Evolutionary conservation across 2,888 invertebrate genomes (phyloP).

Genomic region (Cataglyphis rosenhaueri): DNA sequence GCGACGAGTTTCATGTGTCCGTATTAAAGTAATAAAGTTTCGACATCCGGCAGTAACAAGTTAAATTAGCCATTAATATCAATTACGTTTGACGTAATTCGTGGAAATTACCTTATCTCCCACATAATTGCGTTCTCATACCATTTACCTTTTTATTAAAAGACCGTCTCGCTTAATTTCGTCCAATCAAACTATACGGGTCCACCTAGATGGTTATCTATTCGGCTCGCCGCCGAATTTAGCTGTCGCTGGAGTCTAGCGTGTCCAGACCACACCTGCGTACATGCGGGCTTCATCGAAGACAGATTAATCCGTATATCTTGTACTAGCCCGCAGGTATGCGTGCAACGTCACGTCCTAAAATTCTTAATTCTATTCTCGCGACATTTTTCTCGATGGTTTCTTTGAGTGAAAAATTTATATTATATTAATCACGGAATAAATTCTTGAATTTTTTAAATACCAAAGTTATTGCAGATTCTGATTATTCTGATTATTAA

Average conservation of each 20-base stretch:
- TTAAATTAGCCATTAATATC: conserved; percentile 72
- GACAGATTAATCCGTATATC: conserved; percentile 66
- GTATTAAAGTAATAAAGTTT: conserved; percentile 32
- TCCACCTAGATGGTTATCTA: conserved; percentile 74
- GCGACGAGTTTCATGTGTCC: conserved; percentile 22
- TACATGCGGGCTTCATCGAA: conserved; percentile 75
- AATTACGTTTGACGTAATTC: conserved; percentile 64
- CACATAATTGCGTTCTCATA: conserved; percentile 68
- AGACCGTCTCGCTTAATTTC: conserved; percentile 76
- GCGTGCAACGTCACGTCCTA: conserved; percentile 58
- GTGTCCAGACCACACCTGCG: conserved; percentile 76
- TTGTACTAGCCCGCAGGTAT: conserved; percentile 68
- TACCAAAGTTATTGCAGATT: background rate
- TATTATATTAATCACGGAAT: conserved; percentile 35
- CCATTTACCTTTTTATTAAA: conserved; percentile 73
- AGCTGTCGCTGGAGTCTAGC: conserved; percentile 47
- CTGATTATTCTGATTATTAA: background rate
- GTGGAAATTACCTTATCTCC: conserved; percentile 72
- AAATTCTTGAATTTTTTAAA: background rate
- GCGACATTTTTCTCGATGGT: background rate
- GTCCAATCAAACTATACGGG: conserved; percentile 81
- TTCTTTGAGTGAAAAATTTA: background rate
- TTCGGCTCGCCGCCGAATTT: conserved; percentile 61
- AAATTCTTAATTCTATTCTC: conserved; percentile 34
- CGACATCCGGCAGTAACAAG: conserved; percentile 38